Evolutionary conservation across 2,888 invertebrate genomes (phyloP).

Genomic region (Eubasilissa splendida): DNA sequence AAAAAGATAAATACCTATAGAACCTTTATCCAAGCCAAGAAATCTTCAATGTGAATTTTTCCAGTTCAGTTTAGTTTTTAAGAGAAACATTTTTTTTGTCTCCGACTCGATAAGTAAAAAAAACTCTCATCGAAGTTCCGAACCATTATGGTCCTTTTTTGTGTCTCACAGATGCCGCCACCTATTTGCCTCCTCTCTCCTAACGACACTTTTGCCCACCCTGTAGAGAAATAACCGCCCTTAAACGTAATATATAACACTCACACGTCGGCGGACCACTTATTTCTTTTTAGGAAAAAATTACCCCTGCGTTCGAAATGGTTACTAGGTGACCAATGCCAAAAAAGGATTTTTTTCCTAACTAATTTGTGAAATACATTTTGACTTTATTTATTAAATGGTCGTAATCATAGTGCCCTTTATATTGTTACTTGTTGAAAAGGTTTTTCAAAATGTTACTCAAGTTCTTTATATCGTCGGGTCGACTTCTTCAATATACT

Average conservation of each 20-base stretch:
- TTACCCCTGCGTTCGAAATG: neutral
- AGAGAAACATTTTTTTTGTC: neutral
- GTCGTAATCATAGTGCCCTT: too few relatives aligned
- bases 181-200: conserved; percentile 21
- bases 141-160: conserved; percentile 16
- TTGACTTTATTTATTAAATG: too few relatives aligned
- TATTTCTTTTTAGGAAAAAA: conserved; percentile 10
- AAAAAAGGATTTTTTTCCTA: too few relatives aligned
- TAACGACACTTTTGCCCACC: conserved; percentile 42
- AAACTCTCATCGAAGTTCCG: conserved; percentile 22
- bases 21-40: too few relatives aligned
- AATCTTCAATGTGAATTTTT: too few relatives aligned
- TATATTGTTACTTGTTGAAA: too few relatives aligned
- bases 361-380: too few relatives aligned
- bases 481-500: too few relatives aligned
- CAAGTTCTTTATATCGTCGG: too few relatives aligned
- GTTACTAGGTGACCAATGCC: too few relatives aligned
- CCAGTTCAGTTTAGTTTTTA: neutral
- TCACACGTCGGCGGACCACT: conserved; percentile 9
- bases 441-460: too few relatives aligned
- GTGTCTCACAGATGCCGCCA: conserved; percentile 11
- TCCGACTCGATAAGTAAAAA: neutral
- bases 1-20: too few relatives aligned
- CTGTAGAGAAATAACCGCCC: conserved; percentile 20
- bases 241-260: conserved; percentile 17